Evolutionary conservation across 1,140 invertebrate genomes (phyloP).

Genomic region (Arion vulgaris): DNA sequence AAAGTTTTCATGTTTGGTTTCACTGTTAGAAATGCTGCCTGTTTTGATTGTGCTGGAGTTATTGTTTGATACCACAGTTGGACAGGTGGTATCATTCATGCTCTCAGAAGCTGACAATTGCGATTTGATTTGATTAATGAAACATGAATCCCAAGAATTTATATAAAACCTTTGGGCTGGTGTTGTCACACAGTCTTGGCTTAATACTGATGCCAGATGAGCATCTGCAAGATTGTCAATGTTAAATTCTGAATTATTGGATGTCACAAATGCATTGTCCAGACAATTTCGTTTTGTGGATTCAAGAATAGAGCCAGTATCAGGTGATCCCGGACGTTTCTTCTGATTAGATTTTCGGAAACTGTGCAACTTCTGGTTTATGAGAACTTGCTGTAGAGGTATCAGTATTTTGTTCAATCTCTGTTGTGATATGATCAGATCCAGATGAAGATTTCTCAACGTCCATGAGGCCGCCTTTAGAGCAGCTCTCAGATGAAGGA

Average conservation of each 20-base stretch:
- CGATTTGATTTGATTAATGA: not conserved
- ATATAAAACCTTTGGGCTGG: not conserved
- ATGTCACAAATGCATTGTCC: not conserved
- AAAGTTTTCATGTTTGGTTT: constrained; percentile 35
- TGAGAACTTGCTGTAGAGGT: not conserved
- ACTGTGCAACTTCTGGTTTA: not conserved
- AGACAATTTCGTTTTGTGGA: not conserved
- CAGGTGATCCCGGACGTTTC: not conserved
- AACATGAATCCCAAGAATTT: not conserved
- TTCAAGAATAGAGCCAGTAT: not conserved
- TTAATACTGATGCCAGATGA: not conserved
- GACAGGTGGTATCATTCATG: not conserved
- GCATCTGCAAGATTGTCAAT: not conserved
- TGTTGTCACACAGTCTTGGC: not conserved
- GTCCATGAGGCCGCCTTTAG: not conserved
- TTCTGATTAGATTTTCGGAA: not conserved
- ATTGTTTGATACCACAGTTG: too few species aligned
- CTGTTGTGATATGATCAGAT: not conserved
- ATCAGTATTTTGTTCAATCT: not conserved
- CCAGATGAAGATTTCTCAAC: not conserved
- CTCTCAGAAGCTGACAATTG: not conserved
- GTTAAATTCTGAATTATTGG: not conserved
- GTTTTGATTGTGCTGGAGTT: too few species aligned
- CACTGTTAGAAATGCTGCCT: too few species aligned
- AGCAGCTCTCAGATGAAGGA: not conserved